Conservation (phyloP, 2,113 vertebrate species). For the Urocynchramus pylzowi region DNA sequence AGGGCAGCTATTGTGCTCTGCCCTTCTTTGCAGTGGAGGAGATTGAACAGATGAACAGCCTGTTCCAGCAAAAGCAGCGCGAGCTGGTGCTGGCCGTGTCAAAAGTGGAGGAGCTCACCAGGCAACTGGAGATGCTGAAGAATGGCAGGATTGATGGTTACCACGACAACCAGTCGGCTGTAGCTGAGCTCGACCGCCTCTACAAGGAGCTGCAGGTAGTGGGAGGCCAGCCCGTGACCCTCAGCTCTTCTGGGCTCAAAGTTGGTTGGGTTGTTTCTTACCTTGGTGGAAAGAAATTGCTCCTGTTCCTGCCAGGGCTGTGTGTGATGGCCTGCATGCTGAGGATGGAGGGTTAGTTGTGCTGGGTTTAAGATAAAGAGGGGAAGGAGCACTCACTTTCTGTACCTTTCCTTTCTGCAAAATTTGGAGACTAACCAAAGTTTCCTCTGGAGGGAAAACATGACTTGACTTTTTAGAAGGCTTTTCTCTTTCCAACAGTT, state of each 20-base stretch:
- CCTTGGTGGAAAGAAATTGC: background rate
- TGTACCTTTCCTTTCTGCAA: background rate
- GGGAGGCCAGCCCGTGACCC: background rate
- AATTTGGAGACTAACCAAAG: background rate
- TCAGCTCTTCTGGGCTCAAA: background rate
- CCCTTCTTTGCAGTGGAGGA: constrained; percentile 85
- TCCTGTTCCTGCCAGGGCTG: background rate
- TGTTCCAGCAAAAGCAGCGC: constrained; percentile 97
- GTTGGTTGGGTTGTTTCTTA: background rate
- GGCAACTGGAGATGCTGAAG: constrained; percentile 95
- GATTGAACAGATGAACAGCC: constrained; percentile 96
- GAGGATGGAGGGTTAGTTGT: background rate
- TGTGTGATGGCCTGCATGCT: fast-evolving
- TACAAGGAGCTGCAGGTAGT: constrained; percentile 96
- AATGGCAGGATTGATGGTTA: constrained; percentile 87
- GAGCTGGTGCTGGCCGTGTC: constrained; percentile 89
- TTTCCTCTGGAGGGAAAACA: background rate
- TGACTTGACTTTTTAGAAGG: background rate
- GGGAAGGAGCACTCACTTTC: background rate
- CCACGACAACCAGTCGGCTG: constrained; percentile 87
- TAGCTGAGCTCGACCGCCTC: constrained; percentile 90
- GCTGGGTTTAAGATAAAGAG: background rate
- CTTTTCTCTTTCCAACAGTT: background rate
- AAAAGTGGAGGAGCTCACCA: constrained; percentile 91
- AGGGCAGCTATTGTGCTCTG: constrained; percentile 53